These are phyloP conservation scores for Congeria kusceri DNA, from an alignment of 2,888 invertebrate genomes.

Conservation along the genomic window DNA sequence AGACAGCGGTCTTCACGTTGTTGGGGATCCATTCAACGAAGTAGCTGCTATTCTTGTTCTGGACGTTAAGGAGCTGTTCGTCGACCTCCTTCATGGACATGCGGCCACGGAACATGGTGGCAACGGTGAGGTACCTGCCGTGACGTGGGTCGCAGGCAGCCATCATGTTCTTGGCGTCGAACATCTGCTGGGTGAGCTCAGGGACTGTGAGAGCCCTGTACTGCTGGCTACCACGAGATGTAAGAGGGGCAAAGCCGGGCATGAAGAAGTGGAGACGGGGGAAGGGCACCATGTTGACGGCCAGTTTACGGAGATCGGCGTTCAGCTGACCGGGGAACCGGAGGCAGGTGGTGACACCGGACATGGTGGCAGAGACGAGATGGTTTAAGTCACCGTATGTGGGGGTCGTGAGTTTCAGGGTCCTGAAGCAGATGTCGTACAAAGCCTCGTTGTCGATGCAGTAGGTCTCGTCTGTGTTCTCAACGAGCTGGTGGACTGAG, in stretches of 20 bases:
- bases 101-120: conserved; percentile 4
- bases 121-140: conserved; percentile 11
- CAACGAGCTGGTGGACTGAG: conserved; percentile 87
- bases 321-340: conserved; percentile 13
- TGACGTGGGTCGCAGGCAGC: conserved; percentile 9
- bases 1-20: conserved; percentile 81
- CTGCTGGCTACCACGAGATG: conserved; percentile 7
- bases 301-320: conserved; percentile 7
- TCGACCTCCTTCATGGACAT: conserved; percentile 13
- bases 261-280: conserved; percentile 12
- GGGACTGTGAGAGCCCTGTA: conserved; percentile 8
- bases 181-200: conserved; percentile 8
- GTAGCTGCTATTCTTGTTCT: conserved; percentile 83
- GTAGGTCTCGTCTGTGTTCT: conserved; percentile 10
- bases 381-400: conserved; percentile 9
- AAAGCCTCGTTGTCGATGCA: conserved; percentile 5
- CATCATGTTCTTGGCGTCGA: conserved; percentile 13
- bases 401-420: conserved; percentile 8
- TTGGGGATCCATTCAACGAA: conserved; percentile 84
- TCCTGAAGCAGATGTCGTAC: conserved; percentile 8
- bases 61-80: conserved; percentile 88
- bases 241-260: conserved; percentile 6
- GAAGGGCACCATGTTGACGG: conserved; percentile 10
- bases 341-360: conserved; percentile 5
- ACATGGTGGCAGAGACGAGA: conserved; percentile 9